phyloP scores from a whole-genome alignment of 2,888 invertebrate genomes.

The Lamproptera curius region DNA sequence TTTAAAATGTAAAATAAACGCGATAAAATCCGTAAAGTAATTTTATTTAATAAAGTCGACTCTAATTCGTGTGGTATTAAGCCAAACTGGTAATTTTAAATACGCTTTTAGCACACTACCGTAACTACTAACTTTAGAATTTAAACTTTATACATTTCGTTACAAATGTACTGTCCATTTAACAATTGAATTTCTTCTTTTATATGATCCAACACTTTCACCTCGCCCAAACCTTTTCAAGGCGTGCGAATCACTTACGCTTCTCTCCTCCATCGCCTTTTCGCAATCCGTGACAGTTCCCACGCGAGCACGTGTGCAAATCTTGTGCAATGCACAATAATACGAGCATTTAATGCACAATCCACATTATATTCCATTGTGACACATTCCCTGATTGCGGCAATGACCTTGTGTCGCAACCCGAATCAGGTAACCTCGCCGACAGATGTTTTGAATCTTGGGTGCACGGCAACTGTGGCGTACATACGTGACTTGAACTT shows the following conservation, averaged over 20 bases:
- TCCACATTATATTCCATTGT: conserved; percentile 39
- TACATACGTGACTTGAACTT: conserved; percentile 70
- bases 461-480: conserved; percentile 64
- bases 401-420: conserved; percentile 57
- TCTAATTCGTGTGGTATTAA: no score
- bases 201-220: conserved; percentile 37
- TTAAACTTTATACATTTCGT: no score
- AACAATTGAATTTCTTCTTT: neutral
- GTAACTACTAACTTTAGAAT: no score
- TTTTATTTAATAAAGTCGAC: no score
- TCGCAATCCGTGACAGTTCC: conserved; percentile 40
- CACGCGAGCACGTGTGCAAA: conserved; percentile 65
- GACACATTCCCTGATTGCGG: conserved; percentile 40
- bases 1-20: no score
- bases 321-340: conserved; percentile 26
- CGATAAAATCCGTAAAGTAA: no score
- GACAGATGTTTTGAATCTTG: conserved; percentile 63
- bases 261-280: conserved; percentile 45
- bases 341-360: conserved; percentile 12
- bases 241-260: conserved; percentile 28
- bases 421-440: conserved; percentile 59
- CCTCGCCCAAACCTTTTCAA: conserved; percentile 30
- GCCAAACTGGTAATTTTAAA: no score
- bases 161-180: neutral
- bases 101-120: no score